Base-by-base conservation (phyloP, 2,888 invertebrate species). In the Euplagia quadripunctaria region DNA sequence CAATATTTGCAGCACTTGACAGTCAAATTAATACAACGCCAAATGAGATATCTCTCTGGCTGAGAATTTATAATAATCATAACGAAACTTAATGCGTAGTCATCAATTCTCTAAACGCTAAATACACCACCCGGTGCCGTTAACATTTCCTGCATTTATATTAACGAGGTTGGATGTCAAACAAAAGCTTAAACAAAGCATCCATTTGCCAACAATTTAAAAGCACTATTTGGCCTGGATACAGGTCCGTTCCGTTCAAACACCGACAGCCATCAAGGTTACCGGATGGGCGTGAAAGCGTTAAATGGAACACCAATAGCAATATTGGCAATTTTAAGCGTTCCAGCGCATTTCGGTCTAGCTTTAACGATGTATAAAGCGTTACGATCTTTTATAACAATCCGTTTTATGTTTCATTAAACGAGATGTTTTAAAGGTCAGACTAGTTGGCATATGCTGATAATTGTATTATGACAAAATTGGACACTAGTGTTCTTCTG, bases 301-400 rank as follows among this genome's bases (percentile, higher is more conserved):
- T 83, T 88, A 86, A 86, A 83, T 80, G 80, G 80, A 85, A 74
- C 77, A 82, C 82, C 83, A 85, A 83, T 87, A 84, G 80, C 86
- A 76, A 85, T 90, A 91, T 90, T 88, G 89, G 85, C 88, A 89
- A 89, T 90, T 91, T 87, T 87, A 91, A 90, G 83, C 84, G 84
- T 83, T 82, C 72, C 69, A 78, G 71, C 78, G 80, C 74, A 81
- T 81, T 86, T 84, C 69, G 55, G 82, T 82, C 88, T 89, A 87
- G 86, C 82, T 84, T 86, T 89, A 87, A 89, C 83, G 85, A 83
- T 85, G 78, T 76, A 81, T 88, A 87, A 86, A 87, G 84, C 72
- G 78, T 87, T 86, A 88, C 79, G 83, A 76, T 75, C 52, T 70
- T 82, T 84, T 80, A 31, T 82, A 70, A 82, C 81, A 72, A 73